These are phyloP conservation scores for Macaria liturata DNA, from an alignment of 2,888 invertebrate genomes.

Conservation along the genomic window DNA sequence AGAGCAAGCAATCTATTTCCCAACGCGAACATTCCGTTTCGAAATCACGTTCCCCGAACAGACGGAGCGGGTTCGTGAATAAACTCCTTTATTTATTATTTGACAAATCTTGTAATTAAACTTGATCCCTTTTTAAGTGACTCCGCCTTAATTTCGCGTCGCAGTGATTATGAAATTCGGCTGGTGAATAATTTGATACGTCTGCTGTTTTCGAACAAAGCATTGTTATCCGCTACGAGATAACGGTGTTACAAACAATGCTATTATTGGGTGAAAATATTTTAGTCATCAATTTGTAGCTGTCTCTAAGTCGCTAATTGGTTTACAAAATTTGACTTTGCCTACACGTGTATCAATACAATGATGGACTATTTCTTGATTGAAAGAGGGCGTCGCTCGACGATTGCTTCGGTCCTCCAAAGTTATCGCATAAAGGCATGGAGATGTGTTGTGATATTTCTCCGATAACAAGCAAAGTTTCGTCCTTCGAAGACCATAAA, in stretches of 20 bases:
- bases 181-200: constrained; percentile 18
- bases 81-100: constrained; percentile 56
- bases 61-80: constrained; percentile 33
- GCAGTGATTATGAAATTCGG: constrained; percentile 16
- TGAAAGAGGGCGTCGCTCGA: constrained; percentile 38
- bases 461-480: constrained; percentile 77
- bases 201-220: constrained; percentile 11
- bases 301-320: too few relatives aligned
- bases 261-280: too few relatives aligned
- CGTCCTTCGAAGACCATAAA: constrained; percentile 55
- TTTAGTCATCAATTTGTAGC: too few relatives aligned
- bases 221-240: constrained; percentile 1
- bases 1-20: constrained; percentile 1
- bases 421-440: constrained; percentile 69
- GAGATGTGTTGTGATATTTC: constrained; percentile 75
- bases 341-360: constrained; percentile 1
- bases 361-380: constrained; percentile 11
- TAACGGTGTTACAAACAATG: background rate
- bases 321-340: too few relatives aligned
- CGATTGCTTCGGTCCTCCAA: constrained; percentile 53
- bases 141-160: constrained; percentile 26
- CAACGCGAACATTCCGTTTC: constrained; percentile 1
- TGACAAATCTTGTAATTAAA: constrained; percentile 60
- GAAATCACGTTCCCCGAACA: constrained; percentile 5
- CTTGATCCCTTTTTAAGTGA: constrained; percentile 47